Evolutionary conservation across 1,140 invertebrate species (phyloP), one percentile per base, ranked within the genome.

Genomic region (Hyles vespertilio): DNA sequence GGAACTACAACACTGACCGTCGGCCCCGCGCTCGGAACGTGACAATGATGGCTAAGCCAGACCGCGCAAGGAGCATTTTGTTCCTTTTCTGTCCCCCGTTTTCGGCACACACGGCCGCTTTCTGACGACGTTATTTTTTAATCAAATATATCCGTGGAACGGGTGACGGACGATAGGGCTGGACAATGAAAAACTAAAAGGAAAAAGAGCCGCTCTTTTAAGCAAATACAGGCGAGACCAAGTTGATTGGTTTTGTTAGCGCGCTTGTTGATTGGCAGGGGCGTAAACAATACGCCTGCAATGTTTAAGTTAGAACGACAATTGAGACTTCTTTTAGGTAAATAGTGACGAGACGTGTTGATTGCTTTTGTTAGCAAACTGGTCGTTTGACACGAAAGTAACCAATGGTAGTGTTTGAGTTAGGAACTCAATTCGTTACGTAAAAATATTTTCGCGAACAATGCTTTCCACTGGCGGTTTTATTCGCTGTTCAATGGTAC

Each of bases 101-200:
- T 75, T 60, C 71, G 67, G 67, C 70, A 76, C 65, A 72, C 72
- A 66, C 76, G 63, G 71, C 73, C 80, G 79, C 75, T 86, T 84
- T 84, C 87, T 85, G 81, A 87, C 87, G 89, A 89, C 87, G 84
- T 90, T 90, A 90, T 89, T 90, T 90, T 90, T 90, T 90, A 90
- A 90, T 90, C 89, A 89, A 90, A 90, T 90, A 89, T 89, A 89
- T 89, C 86, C 87, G 70, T 72, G 75, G 81, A 79, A 69, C 79
- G 81, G 78, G 79, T 84, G 85, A 87, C 82, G 84, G 77, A 78
- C 81, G 84, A 85, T 85, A 88, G 89, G 87, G 85, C 88, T 84
- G 85, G 81, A 77, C 81, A 85, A 79, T 81, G 81, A 74, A 81
- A 85, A 87, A 81, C 79, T 78, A 87, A 89, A 87, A 84, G 78